Percentiles rank a stretch among this genome's conserved stretches.
phyloP scores from a whole-genome alignment of 2,113 vertebrate genomes.

The Clarias magur region DNA sequence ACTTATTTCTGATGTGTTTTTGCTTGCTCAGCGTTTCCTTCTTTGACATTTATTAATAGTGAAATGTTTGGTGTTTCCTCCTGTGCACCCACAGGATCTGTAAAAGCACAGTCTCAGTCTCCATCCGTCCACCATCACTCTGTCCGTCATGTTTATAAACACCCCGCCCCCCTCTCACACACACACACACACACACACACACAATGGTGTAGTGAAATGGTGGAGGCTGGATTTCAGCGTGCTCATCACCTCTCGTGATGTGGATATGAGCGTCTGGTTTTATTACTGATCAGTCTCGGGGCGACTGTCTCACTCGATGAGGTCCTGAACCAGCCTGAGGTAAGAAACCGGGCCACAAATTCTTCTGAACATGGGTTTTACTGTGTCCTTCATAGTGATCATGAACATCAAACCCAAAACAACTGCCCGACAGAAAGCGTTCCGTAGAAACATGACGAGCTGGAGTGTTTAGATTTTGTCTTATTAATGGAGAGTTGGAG shows the following conservation, averaged over 20 bases:
- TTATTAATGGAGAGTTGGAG: too few species aligned
- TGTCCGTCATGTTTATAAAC: neutral
- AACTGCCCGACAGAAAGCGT: too few species aligned
- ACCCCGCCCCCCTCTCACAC: too few species aligned
- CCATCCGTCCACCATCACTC: neutral
- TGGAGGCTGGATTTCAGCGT: neutral
- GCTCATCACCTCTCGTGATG: neutral
- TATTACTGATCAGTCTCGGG: neutral
- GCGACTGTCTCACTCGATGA: neutral
- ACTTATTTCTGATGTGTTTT: neutral
- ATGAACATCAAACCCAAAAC: too few species aligned
- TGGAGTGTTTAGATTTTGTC: too few species aligned
- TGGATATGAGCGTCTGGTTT: neutral
- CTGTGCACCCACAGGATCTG: neutral
- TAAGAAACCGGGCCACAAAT: neutral
- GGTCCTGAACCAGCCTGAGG: neutral
- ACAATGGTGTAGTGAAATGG: neutral
- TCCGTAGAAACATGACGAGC: too few species aligned
- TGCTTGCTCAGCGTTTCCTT: conserved; percentile 4
- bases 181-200: too few species aligned
- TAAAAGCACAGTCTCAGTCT: conserved; percentile 13
- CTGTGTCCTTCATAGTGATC: neutral
- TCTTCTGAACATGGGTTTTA: neutral
- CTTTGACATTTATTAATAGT: conserved; percentile 35
- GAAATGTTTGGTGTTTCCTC: conserved; percentile 28